Conservation (phyloP, 1,140 invertebrate species). For the Pteromalus puparum region DNA sequence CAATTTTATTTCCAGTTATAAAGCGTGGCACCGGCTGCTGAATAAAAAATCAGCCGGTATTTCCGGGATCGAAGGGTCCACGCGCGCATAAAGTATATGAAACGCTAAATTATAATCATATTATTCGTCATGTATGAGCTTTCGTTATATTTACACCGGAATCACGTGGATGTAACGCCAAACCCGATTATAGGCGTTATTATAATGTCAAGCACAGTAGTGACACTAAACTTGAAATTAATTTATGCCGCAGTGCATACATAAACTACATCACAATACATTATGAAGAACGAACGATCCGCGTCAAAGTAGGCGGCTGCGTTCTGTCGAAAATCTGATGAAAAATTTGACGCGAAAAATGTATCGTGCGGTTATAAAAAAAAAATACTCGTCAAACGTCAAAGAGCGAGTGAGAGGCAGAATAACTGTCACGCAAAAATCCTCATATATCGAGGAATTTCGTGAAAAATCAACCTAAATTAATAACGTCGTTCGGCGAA, state of each 20-base stretch:
- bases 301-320: neutral
- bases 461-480: too few relatives aligned
- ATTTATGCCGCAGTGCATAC: too few relatives aligned
- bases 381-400: too few relatives aligned
- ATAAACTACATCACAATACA: neutral
- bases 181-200: neutral
- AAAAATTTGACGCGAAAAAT: too few relatives aligned
- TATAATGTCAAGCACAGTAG: neutral
- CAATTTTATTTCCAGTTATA: constrained; percentile 26
- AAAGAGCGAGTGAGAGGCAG: too few relatives aligned
- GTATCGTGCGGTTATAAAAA: too few relatives aligned
- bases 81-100: neutral
- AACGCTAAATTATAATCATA: neutral
- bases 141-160: neutral
- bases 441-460: too few relatives aligned
- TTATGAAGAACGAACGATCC: neutral
- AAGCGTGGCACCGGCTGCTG: neutral
- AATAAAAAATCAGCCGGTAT: constrained; percentile 9
- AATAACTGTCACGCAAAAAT: too few relatives aligned
- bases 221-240: neutral
- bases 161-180: neutral
- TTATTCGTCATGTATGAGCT: neutral
- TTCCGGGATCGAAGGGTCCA: neutral
- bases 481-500: too few relatives aligned
- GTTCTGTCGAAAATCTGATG: neutral